A percentile compares a stretch with the other conserved stretches of the same genome.
These are phyloP conservation scores for Rosalia funebris DNA, from an alignment of 2,888 invertebrate species.

Conservation along the genomic window DNA sequence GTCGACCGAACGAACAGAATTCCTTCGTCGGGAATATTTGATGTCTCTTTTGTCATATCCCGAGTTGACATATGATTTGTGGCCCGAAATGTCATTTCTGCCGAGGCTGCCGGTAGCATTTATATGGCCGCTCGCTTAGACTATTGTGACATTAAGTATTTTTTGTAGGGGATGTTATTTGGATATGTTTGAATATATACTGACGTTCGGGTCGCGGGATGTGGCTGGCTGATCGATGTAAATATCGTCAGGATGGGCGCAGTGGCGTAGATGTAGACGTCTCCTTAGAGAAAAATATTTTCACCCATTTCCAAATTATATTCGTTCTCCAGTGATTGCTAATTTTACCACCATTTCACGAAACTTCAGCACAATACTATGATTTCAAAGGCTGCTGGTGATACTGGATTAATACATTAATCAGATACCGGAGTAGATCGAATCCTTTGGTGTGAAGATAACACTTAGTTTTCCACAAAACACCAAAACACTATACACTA, in stretches of 20 bases:
- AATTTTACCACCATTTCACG: no score
- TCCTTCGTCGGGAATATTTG: constrained; percentile 46
- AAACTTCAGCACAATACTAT: no score
- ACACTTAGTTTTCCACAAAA: no score
- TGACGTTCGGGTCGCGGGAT: constrained; percentile 32
- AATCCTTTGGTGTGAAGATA: no score
- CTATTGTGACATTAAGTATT: constrained; percentile 59
- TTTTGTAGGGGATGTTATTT: constrained; percentile 43
- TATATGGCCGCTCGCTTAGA: constrained; percentile 54
- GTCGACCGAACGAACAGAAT: neutral
- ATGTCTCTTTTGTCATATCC: constrained; percentile 53
- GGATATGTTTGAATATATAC: constrained; percentile 47
- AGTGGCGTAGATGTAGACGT: constrained; percentile 1
- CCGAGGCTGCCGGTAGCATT: constrained; percentile 49
- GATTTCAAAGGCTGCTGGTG: no score
- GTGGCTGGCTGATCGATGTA: constrained; percentile 28
- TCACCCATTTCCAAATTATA: no score
- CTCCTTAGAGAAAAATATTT: no score
- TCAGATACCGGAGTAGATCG: no score
- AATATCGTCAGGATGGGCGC: constrained; percentile 22
- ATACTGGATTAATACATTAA: no score
- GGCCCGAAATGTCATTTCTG: constrained; percentile 55
- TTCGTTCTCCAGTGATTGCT: no score
- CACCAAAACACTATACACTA: no score
- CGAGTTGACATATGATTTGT: constrained; percentile 58